Evolutionary conservation across 2,888 invertebrate genomes (phyloP), one percentile per base, ranked within the genome.

Genomic region (Horisme vitalbata): DNA sequence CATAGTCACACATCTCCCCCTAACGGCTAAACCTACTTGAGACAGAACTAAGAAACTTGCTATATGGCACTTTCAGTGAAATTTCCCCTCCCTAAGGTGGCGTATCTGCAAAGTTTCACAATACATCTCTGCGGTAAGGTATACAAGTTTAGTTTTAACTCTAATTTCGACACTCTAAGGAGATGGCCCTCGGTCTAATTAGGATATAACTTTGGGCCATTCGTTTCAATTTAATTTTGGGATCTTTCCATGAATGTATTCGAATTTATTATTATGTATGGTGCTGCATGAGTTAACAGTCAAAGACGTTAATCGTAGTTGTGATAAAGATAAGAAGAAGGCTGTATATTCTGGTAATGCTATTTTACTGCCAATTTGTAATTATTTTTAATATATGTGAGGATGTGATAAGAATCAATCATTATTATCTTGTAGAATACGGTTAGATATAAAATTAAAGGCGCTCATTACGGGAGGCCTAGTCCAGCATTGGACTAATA

Each of bases 121-220:
- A 78, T 76, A 80, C 80, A 76, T 48, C 75, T 78, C 72, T 65
- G 67, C 57, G 65, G 73, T 64, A 76, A 81, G 72, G 82, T 83
- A 80, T 77, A 79, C 79, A 83, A 85, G 81, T 83, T 84, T 79
- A 73, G 78, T 79, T 80, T n/a, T 68, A 77, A 81, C 75, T 80
- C 73, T 73, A 77, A 82, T 84, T 83, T 79, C 79, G 78, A 76
- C 82, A 83, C 83, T 82, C 78, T 61, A 65, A 76, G 75, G 81
- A 80, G 56, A 55, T 52, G 45, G 72, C 73, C 61, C 65, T 71
- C 61, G 62, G 68, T 75, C 75, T 83, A 82, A 83, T 85, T 85
- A 83, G 75, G 68, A 72, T 75, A 76, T 77, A 79, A 81, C 79
- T 83, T 81, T 57, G 64, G 65, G 63, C 66, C 75, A 82, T 84